Evolutionary conservation across 2,888 invertebrate genomes (phyloP).

Genomic region (Isotomurus palustris): DNA sequence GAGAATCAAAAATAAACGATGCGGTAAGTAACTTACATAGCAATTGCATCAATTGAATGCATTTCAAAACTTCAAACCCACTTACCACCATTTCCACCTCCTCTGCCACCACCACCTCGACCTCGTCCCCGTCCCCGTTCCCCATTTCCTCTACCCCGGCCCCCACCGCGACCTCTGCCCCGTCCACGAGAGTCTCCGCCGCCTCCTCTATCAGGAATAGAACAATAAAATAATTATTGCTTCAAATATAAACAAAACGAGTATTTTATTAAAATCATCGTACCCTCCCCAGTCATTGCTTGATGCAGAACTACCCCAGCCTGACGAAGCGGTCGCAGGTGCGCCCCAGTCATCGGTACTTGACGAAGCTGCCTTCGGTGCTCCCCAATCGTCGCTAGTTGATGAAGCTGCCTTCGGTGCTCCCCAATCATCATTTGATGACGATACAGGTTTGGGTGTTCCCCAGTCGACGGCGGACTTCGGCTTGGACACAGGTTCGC

Average conservation of each 20-base stretch:
- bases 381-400: not conserved
- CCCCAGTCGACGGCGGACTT: not conserved
- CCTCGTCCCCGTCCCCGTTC: conserved; percentile 5
- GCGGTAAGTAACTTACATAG: too few species aligned
- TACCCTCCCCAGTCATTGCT: not conserved
- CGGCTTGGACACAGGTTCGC: not conserved
- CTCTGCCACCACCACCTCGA: conserved; percentile 5
- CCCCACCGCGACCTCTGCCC: conserved; percentile 5
- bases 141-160: conserved; percentile 1
- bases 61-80: too few species aligned
- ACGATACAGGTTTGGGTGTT: not conserved
- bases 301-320: not conserved
- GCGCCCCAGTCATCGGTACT: conserved; percentile 1
- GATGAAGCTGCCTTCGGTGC: not conserved
- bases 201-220: not conserved
- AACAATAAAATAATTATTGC: too few species aligned
- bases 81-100: not conserved
- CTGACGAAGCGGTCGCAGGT: not conserved
- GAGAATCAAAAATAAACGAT: too few species aligned
- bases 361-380: not conserved
- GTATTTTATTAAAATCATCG: not conserved
- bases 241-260: not conserved
- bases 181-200: not conserved
- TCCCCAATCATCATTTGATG: not conserved
- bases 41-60: too few species aligned